Evolutionary conservation across 2,888 invertebrate species (phyloP).

Genomic region (Ferrisia virgata): DNA sequence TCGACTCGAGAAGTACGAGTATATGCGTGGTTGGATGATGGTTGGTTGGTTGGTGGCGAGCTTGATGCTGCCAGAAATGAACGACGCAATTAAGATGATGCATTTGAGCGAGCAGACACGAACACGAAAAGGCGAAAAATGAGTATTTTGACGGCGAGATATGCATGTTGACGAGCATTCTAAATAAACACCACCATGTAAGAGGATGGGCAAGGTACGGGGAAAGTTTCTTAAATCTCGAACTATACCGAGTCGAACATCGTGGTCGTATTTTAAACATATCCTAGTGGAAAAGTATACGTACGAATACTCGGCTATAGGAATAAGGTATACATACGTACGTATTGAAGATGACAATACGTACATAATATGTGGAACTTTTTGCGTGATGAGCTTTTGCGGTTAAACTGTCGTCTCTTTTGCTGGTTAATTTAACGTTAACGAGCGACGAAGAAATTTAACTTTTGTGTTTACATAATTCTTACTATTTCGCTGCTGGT

Average conservation of each 20-base stretch:
- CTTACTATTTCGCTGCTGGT: too few species aligned
- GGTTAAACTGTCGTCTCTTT: background rate
- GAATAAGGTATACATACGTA: too few species aligned
- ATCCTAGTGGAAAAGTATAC: background rate
- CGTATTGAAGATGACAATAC: background rate
- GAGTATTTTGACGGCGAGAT: background rate
- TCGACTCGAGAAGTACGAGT: too few species aligned
- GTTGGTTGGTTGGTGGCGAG: too few species aligned
- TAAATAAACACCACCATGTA: background rate
- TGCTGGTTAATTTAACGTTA: constrained; percentile 4
- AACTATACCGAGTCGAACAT: background rate
- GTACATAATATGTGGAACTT: background rate
- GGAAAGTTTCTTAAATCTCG: too few species aligned
- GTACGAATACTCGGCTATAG: too few species aligned
- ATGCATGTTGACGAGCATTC: background rate
- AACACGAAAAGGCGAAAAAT: background rate
- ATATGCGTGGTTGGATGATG: too few species aligned
- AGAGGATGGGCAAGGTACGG: too few species aligned
- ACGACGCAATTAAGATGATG: too few species aligned
- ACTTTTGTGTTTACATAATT: background rate
- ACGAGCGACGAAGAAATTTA: background rate
- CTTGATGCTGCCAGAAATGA: too few species aligned
- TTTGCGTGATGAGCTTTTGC: background rate
- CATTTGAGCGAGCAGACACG: background rate
- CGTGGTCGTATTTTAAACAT: background rate